Percentiles rank a stretch among this genome's conserved stretches.
phyloP scores from a whole-genome alignment of 2,888 invertebrate species.

The Teinopalpus imperialis region DNA sequence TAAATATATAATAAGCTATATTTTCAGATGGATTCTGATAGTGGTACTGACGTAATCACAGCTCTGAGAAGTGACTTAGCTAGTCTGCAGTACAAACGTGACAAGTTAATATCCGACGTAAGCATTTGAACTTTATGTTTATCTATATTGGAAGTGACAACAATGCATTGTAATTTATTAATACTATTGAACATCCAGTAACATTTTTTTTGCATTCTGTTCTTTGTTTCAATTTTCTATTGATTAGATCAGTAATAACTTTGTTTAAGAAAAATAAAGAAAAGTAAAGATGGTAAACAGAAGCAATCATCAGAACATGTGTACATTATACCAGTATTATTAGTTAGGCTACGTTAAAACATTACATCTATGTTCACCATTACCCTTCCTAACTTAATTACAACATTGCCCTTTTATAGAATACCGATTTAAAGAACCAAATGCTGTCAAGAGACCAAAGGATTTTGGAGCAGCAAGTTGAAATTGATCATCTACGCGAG shows the following conservation, averaged over 20 bases:
- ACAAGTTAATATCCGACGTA: constrained; percentile 89
- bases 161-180: too few species aligned
- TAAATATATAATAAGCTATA: constrained; percentile 1
- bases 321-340: too few species aligned
- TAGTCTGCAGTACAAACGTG: constrained; percentile 91
- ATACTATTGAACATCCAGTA: too few species aligned
- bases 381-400: background rate
- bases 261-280: too few species aligned
- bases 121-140: constrained; percentile 33
- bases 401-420: constrained; percentile 57
- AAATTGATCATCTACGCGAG: constrained; percentile 89
- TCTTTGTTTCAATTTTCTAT: too few species aligned
- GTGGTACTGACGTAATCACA: constrained; percentile 86
- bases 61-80: constrained; percentile 91
- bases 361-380: too few species aligned
- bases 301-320: too few species aligned
- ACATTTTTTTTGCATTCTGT: too few species aligned
- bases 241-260: too few species aligned
- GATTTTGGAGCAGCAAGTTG: constrained; percentile 89
- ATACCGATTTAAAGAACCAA: constrained; percentile 86
- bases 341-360: too few species aligned
- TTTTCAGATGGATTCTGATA: constrained; percentile 80
- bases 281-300: too few species aligned
- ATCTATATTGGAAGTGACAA: too few species aligned
- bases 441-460: constrained; percentile 87